Conservation (phyloP, 1,140 invertebrate genomes). For the Diorhabda sublineata region DNA sequence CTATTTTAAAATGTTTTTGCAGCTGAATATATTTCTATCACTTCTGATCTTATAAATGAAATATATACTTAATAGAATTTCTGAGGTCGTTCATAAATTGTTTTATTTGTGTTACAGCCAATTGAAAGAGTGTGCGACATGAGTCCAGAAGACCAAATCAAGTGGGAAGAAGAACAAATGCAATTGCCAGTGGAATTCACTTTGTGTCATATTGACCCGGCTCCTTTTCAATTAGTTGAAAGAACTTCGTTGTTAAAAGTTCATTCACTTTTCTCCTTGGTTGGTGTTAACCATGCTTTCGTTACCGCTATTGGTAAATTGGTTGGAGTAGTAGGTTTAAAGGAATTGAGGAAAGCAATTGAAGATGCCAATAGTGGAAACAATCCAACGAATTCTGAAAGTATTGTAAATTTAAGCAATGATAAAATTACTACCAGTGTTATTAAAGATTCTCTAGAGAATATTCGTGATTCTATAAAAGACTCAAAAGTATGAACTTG, state of each 20-base stretch:
- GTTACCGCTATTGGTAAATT: constrained; percentile 94
- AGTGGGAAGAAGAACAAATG: constrained; percentile 91
- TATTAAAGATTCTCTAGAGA: constrained; percentile 26
- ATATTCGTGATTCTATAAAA: neutral
- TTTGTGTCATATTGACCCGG: constrained; percentile 89
- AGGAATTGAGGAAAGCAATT: constrained; percentile 88
- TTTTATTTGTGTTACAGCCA: constrained; percentile 56
- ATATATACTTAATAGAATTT: too few species aligned
- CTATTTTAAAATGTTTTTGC: neutral
- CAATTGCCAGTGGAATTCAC: constrained; percentile 78
- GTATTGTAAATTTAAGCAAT: constrained; percentile 10
- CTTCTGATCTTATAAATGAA: too few species aligned
- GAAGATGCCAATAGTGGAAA: constrained; percentile 70
- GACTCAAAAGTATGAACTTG: constrained; percentile 12
- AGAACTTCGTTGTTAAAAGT: constrained; percentile 89
- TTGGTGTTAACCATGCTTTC: constrained; percentile 95
- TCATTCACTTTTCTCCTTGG: constrained; percentile 94
- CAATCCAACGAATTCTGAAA: constrained; percentile 23
- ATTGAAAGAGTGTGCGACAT: constrained; percentile 87
- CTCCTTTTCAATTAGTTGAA: constrained; percentile 97
- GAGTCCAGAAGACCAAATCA: constrained; percentile 85
- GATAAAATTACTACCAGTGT: constrained; percentile 25
- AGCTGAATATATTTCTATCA: neutral
- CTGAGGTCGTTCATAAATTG: too few species aligned
- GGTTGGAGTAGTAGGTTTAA: constrained; percentile 92